phyloP scores from a whole-genome alignment of 2,888 invertebrate species.

The Napeogenes sylphis region DNA sequence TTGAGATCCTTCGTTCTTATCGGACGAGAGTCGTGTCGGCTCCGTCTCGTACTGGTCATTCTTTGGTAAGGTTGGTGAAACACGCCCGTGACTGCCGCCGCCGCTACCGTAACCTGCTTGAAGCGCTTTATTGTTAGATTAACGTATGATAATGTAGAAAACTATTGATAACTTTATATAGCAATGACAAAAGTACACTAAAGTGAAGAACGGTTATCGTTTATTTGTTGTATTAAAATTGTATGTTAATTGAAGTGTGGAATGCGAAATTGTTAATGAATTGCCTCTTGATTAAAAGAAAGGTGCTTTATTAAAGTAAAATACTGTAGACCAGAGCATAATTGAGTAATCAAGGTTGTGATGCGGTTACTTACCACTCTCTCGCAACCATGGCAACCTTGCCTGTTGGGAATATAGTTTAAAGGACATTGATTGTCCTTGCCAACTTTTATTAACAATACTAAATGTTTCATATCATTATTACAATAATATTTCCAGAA shows the following conservation, averaged over 20 bases:
- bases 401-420: too few relatives aligned
- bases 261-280: too few relatives aligned
- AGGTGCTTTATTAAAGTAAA: neutral
- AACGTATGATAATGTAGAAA: neutral
- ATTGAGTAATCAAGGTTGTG: slow-evolving; percentile 10
- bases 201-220: too few relatives aligned
- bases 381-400: too few relatives aligned
- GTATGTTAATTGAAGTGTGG: too few relatives aligned
- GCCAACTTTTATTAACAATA: too few relatives aligned
- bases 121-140: neutral
- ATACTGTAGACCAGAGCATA: neutral
- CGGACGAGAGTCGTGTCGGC: slow-evolving; percentile 41
- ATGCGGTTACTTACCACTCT: too few relatives aligned
- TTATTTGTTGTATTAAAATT: too few relatives aligned
- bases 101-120: slow-evolving; percentile 65
- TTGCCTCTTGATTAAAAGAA: neutral
- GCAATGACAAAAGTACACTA: too few relatives aligned
- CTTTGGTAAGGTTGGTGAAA: slow-evolving; percentile 70
- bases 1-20: slow-evolving; percentile 62
- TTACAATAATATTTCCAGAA: too few relatives aligned
- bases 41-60: slow-evolving; percentile 49
- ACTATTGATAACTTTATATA: neutral
- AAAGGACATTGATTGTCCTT: too few relatives aligned
- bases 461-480: too few relatives aligned
- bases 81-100: slow-evolving; percentile 67